Conservation (phyloP, 1,140 invertebrate species). For the Monochamus saltuarius region DNA sequence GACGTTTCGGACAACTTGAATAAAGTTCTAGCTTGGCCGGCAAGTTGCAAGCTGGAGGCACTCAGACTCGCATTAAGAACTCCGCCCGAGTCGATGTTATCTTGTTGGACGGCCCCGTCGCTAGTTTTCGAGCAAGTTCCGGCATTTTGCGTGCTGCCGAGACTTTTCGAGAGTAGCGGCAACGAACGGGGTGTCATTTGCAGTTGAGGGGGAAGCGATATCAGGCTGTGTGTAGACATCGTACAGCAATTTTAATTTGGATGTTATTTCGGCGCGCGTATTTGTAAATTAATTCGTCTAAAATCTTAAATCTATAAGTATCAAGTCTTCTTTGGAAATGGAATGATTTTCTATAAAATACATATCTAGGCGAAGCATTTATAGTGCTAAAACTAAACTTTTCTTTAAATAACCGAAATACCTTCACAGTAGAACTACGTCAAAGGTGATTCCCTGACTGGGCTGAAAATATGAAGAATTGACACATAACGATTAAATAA, state of each 20-base stretch:
- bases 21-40: constrained; percentile 12
- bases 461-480: too few species aligned
- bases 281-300: not conserved
- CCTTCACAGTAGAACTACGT: too few species aligned
- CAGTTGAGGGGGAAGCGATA: constrained; percentile 40
- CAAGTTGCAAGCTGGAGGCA: not conserved
- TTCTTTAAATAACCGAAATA: too few species aligned
- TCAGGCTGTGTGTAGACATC: constrained; percentile 44
- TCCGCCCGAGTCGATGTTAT: not conserved
- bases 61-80: constrained; percentile 8
- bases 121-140: constrained; percentile 19
- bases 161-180: constrained; percentile 25
- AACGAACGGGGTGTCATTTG: constrained; percentile 38
- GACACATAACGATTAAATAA: too few species aligned
- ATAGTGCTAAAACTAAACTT: too few species aligned
- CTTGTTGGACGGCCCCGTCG: constrained; percentile 2
- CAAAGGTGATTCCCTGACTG: too few species aligned
- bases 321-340: too few species aligned
- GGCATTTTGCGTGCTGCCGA: constrained; percentile 24
- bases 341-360: too few species aligned
- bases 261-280: not conserved
- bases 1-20: constrained; percentile 38
- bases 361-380: too few species aligned
- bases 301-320: too few species aligned
- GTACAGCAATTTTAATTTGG: not conserved